Percentiles rank a stretch among this genome's conserved stretches.
Evolutionary conservation across 2,113 vertebrate genomes (phyloP).

Genomic region (Piaya cayana): DNA sequence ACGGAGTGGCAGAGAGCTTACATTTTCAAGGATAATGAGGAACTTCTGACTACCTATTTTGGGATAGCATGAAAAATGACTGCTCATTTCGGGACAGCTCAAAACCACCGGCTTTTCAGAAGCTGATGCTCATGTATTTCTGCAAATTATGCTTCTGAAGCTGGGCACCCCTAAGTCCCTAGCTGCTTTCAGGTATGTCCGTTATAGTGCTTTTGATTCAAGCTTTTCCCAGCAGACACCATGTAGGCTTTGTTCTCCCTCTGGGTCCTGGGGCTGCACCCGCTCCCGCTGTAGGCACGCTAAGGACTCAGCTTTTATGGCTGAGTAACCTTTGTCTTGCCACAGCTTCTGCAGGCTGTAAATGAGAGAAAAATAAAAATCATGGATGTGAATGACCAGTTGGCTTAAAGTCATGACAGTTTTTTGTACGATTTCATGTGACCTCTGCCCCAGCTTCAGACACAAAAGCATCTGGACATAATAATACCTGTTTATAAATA

Average conservation of each 20-base stretch:
- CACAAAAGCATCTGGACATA: constrained; percentile 60
- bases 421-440: neutral
- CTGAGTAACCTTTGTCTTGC: neutral
- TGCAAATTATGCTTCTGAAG: neutral
- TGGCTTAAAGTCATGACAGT: neutral
- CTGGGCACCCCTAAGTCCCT: neutral
- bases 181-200: neutral
- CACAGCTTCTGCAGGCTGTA: neutral
- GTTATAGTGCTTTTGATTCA: neutral
- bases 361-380: neutral
- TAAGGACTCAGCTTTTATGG: neutral
- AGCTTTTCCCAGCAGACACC: neutral
- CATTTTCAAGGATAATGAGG: neutral
- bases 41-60: neutral
- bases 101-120: neutral
- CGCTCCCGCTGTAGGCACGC: neutral
- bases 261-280: neutral
- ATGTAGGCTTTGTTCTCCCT: neutral
- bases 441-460: constrained; percentile 19
- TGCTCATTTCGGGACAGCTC: neutral
- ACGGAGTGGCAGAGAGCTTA: neutral
- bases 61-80: neutral
- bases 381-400: neutral
- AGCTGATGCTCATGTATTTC: neutral
- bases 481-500: constrained; percentile 68